These are phyloP conservation scores for Hippocampus abdominalis DNA, from an alignment of 2,113 vertebrate species.

Conservation along the genomic window DNA sequence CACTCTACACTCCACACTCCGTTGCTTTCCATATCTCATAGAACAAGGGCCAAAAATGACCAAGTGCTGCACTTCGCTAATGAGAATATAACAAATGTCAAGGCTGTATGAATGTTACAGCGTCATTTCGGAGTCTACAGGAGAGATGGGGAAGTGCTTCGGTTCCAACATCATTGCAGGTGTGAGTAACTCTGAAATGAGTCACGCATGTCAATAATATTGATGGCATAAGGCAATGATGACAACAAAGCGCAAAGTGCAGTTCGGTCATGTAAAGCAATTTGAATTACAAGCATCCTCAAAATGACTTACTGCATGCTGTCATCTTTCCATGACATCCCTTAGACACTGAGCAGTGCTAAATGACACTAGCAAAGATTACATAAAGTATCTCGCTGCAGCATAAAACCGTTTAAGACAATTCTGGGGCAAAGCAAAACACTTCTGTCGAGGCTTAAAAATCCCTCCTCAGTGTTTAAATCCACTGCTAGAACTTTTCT, in stretches of 20 bases:
- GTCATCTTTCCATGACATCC: conserved; percentile 4
- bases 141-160: conserved; percentile 5
- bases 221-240: too few relatives aligned
- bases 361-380: not conserved
- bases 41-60: conserved; percentile 53
- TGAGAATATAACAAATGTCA: conserved; percentile 58
- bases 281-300: not conserved
- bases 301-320: not conserved
- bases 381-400: not conserved
- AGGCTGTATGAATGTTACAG: conserved; percentile 44
- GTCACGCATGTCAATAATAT: not conserved
- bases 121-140: conserved; percentile 21
- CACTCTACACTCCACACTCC: conserved; percentile 55
- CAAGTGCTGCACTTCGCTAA: conserved; percentile 62
- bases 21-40: conserved; percentile 58
- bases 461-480: not conserved
- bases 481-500: too few relatives aligned
- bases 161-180: not conserved
- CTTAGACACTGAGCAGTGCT: not conserved
- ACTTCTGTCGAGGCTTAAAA: not conserved
- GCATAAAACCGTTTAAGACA: not conserved
- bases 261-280: not conserved
- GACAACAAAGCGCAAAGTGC: not conserved
- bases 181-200: not conserved
- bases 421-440: not conserved